Evolutionary conservation across 2,113 vertebrate genomes (phyloP).

Genomic region (Typhlomys cinereus): DNA sequence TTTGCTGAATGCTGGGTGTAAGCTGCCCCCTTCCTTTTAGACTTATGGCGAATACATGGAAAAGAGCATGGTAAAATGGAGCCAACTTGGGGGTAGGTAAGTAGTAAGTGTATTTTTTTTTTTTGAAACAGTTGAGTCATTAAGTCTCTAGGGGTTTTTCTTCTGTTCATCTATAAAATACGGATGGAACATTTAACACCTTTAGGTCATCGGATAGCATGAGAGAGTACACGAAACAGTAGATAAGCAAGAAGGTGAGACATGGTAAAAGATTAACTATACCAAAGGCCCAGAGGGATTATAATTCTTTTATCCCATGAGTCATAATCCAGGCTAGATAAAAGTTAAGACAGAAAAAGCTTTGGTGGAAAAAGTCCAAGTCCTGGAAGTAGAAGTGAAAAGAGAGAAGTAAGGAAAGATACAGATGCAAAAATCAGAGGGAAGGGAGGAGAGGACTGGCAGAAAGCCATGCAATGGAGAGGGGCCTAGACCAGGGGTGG

Average conservation of each 20-base stretch:
- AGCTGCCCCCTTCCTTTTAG: neutral
- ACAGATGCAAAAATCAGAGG: too few relatives aligned
- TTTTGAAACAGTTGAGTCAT: neutral
- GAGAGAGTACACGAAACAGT: neutral
- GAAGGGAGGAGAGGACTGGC: neutral
- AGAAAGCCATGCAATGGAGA: neutral
- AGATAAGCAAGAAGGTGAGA: neutral
- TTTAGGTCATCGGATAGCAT: neutral
- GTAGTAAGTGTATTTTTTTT: neutral
- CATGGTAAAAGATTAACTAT: neutral
- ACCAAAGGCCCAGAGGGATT: neutral
- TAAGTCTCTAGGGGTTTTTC: neutral
- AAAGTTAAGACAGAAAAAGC: neutral
- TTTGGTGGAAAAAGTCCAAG: neutral
- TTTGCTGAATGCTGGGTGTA: neutral
- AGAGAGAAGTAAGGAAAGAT: neutral
- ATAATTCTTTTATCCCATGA: neutral
- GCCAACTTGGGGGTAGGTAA: neutral
- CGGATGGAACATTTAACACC: neutral
- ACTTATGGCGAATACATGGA: neutral
- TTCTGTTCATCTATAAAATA: neutral
- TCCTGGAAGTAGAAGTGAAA: neutral
- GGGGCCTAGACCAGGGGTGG: fast-evolving
- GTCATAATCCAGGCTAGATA: neutral
- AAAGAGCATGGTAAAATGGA: neutral